Base-by-base conservation (phyloP, 1,140 invertebrate genomes). In the Medauroidea extradentata region DNA sequence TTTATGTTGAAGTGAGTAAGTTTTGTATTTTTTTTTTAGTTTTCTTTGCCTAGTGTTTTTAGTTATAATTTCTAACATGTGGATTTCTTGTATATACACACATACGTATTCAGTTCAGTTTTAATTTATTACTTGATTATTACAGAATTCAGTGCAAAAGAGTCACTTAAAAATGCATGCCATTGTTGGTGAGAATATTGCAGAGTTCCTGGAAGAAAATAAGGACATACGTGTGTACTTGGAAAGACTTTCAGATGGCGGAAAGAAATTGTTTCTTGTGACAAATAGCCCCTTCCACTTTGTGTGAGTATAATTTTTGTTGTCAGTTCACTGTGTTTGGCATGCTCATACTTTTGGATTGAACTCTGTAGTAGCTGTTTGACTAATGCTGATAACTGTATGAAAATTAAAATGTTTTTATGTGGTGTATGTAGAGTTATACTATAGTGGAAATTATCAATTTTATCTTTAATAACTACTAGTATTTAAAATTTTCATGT, bases 241-340 rank as follows among this genome's bases (percentile, higher is more conserved):
- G 60, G 77, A 90, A 57, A 82, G 87, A 65, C 75, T 98, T 7
- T 78, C 82, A 60, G 76, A 82, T 2, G 82, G 81, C 24, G 82
- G 84, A 19, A 98, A 97, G 75, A 94, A 96, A 75, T 79, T 97
- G 65, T 98, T 99, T 74, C 77, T 99, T 18, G 93, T 99, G 1
- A 98, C 96, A 8, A 99, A 99, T 71, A 97, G 94, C 76, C 94
- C 94, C 0, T 98, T 88, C 73, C 86, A 89, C 66, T 99, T 98
- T 83, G 94, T 98, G 94, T 98, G 83, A 89, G 91, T 86, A 52
- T 53, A 19, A 49, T 52, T 29, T 41, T 23, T 63, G 29, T 34
- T 34, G 29, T 34, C 29, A 34, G 29, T 34, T 4, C 11, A 18
- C 24, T 34, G 29, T 7, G 29, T 34, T 34, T 34, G 4, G 29